Percentiles rank a stretch among this genome's conserved stretches.
Evolutionary conservation across 2,888 invertebrate genomes (phyloP).

Genomic region (Oasisia sp.): DNA sequence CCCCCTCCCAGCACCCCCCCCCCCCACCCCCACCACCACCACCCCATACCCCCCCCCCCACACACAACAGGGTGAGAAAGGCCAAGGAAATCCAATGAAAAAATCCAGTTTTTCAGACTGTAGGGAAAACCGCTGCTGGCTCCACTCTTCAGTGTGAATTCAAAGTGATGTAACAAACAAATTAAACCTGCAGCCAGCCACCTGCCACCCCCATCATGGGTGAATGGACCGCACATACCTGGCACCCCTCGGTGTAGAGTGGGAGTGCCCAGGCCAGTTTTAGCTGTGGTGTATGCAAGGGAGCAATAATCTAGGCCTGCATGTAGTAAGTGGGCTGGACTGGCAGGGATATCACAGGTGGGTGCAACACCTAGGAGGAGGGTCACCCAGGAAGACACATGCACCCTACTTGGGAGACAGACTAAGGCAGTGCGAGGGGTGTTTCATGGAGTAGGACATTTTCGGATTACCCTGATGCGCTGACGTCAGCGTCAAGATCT

Average conservation of each 20-base stretch:
- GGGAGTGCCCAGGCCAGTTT: not conserved
- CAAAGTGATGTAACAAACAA: slow-evolving; percentile 17
- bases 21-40: not conserved
- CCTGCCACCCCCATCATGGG: not conserved
- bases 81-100: not conserved
- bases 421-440: not conserved
- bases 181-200: not conserved
- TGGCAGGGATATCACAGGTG: not conserved
- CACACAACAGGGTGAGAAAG: not conserved
- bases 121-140: not conserved
- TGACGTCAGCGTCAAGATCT: not conserved
- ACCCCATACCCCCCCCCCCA: not conserved
- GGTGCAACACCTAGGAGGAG: not conserved
- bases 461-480: not conserved
- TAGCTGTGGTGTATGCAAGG: not conserved
- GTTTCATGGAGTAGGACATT: not conserved
- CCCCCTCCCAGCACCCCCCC: not conserved
- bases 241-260: not conserved
- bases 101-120: not conserved
- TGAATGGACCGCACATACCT: not conserved
- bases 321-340: too few species aligned
- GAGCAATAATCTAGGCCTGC: not conserved
- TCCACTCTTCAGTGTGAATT: not conserved
- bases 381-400: not conserved
- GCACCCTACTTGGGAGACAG: not conserved